Evolutionary conservation across 2,888 invertebrate species (phyloP).

Genomic region (Brachylomia viminalis): DNA sequence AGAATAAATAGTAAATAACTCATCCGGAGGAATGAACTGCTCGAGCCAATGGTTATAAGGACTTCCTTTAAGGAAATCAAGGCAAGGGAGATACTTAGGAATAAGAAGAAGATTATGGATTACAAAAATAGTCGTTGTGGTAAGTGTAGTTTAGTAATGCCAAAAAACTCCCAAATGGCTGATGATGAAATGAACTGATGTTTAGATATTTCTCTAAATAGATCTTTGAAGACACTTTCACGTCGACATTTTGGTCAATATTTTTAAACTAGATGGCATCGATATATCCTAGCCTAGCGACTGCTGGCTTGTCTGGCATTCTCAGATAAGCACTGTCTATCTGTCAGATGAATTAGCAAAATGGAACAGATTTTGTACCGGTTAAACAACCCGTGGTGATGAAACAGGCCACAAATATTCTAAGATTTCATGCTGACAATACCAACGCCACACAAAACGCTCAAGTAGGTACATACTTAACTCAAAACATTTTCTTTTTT

Average conservation of each 20-base stretch:
- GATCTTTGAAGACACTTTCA: not conserved
- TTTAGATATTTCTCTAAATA: not conserved
- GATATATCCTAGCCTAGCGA: not conserved
- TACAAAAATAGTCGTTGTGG: not conserved
- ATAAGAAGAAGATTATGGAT: not conserved
- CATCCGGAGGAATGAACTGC: constrained; percentile 36
- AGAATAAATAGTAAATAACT: constrained; percentile 39
- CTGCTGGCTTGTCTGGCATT: not conserved
- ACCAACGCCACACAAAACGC: not conserved
- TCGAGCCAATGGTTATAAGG: not conserved
- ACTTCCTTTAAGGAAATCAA: constrained; percentile 17
- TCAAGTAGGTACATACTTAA: not conserved
- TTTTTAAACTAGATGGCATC: not conserved
- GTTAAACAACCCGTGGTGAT: not conserved
- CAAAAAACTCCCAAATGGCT: not conserved
- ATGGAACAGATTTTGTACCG: constrained; percentile 5
- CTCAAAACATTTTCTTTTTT: constrained; percentile 63
- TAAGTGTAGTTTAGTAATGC: not conserved
- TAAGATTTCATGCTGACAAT: not conserved
- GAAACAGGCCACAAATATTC: constrained; percentile 14
- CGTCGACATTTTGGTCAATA: not conserved
- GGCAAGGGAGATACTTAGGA: too few relatives aligned
- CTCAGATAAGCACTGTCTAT: not conserved
- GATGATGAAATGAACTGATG: not conserved
- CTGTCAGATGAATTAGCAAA: not conserved